phyloP scores from a whole-genome alignment of 1,140 invertebrate species.

The Ectropis grisescens region DNA sequence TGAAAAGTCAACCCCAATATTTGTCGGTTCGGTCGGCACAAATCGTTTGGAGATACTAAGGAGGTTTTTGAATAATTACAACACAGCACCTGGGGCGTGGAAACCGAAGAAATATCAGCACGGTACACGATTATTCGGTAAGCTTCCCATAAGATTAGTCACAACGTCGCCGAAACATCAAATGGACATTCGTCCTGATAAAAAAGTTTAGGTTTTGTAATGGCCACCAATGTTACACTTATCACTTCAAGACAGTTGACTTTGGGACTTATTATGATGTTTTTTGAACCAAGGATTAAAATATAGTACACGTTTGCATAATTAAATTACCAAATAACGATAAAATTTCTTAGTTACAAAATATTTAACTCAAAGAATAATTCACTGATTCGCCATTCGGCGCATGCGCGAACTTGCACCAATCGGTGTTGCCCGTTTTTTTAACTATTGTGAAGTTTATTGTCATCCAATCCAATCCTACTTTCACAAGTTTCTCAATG shows the following conservation, averaged over 20 bases:
- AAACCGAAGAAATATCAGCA: too few relatives aligned
- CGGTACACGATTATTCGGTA: conserved; percentile 13
- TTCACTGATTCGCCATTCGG: conserved; percentile 66
- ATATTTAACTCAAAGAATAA: conserved; percentile 64
- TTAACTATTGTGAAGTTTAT: too few relatives aligned
- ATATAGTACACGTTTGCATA: conserved; percentile 44
- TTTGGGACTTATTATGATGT: conserved; percentile 8
- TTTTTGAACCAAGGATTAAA: conserved; percentile 24
- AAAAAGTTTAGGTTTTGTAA: conserved; percentile 69
- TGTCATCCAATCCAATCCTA: too few relatives aligned
- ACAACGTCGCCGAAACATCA: conserved; percentile 69
- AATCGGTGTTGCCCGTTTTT: conserved; percentile 44
- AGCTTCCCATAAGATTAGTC: conserved; percentile 39
- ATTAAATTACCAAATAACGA: conserved; percentile 55
- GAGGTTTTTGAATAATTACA: conserved; percentile 20
- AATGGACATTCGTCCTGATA: conserved; percentile 68
- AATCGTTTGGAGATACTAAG: conserved; percentile 41
- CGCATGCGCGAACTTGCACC: conserved; percentile 66
- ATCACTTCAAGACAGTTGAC: conserved; percentile 25
- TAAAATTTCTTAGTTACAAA: conserved; percentile 66
- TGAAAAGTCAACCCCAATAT: conserved; percentile 59
- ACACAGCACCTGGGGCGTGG: conserved; percentile 20
- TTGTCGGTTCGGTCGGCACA: conserved; percentile 47
- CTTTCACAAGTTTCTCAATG: too few relatives aligned
- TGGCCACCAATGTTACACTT: conserved; percentile 68